A percentile compares a stretch with the other conserved stretches of the same genome.
Conservation (phyloP, 2,888 invertebrate species). For the Gerris lacustris region DNA sequence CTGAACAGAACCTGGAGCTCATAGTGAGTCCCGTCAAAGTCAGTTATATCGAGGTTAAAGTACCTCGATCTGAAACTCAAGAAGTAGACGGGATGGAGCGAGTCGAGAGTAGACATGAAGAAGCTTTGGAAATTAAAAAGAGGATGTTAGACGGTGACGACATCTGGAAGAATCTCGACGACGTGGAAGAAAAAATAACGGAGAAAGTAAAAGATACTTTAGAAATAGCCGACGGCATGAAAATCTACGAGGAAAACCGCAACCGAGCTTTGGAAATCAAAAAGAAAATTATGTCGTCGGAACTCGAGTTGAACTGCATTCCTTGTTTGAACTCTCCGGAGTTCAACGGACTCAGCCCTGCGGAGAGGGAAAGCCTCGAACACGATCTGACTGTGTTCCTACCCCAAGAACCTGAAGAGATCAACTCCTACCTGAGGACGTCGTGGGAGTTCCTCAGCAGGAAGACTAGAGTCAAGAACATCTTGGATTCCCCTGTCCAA, state of each 20-base stretch:
- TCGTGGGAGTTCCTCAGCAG: neutral
- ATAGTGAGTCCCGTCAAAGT: neutral
- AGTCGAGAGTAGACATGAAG: neutral
- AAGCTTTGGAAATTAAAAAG: neutral
- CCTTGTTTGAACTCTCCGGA: neutral
- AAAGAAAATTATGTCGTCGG: neutral
- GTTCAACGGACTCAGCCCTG: neutral
- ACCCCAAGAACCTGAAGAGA: neutral
- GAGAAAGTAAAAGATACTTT: neutral
- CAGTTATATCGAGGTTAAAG: neutral
- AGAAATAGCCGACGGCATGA: neutral
- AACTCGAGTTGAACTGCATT: neutral
- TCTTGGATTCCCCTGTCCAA: neutral
- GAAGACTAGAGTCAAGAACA: neutral
- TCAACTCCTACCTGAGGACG: neutral
- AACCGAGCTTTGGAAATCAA: neutral
- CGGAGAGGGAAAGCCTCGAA: neutral
- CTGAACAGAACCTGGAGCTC: neutral
- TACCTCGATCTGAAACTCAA: neutral
- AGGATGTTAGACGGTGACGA: neutral
- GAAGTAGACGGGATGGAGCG: neutral
- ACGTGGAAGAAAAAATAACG: neutral
- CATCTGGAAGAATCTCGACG: neutral
- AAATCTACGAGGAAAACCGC: neutral
- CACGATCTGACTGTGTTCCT: neutral